These are phyloP conservation scores for Halcyon malimbica DNA, from an alignment of 2,113 vertebrate species.

Conservation along the genomic window DNA sequence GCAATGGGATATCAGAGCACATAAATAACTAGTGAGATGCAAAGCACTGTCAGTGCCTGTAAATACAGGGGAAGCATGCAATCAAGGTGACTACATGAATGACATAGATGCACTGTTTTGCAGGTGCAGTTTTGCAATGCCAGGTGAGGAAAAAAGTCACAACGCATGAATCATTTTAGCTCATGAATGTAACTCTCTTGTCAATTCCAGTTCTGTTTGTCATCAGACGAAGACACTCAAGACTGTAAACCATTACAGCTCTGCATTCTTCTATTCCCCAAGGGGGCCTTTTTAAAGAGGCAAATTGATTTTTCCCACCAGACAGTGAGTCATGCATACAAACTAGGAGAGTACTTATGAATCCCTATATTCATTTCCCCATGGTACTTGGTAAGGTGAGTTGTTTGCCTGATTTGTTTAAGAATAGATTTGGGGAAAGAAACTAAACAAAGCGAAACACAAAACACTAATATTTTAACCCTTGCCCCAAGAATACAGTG, in stretches of 20 bases:
- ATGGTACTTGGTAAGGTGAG: conserved; percentile 36
- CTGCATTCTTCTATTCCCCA: conserved; percentile 38
- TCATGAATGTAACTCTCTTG: conserved; percentile 40
- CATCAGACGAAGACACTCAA: conserved; percentile 55
- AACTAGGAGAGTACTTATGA: conserved; percentile 54
- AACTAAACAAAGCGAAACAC: conserved; percentile 27
- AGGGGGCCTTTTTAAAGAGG: conserved; percentile 49
- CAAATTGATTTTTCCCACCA: conserved; percentile 66
- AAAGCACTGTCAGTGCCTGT: background rate
- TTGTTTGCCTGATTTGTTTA: conserved; percentile 58
- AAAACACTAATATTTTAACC: conserved; percentile 47
- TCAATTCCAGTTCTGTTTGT: conserved; percentile 66
- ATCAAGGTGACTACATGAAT: background rate
- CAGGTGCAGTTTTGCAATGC: conserved; percentile 46
- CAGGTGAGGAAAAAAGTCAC: conserved; percentile 49
- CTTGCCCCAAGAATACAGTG: conserved; percentile 29
- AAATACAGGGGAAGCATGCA: background rate
- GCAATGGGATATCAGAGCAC: background rate
- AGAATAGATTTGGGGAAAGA: conserved; percentile 41
- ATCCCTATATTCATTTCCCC: conserved; percentile 59
- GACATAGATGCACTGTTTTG: background rate
- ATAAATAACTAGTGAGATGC: background rate
- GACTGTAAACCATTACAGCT: conserved; percentile 61
- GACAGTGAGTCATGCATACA: conserved; percentile 48
- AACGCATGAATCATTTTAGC: conserved; percentile 54